Evolutionary conservation across 2,888 invertebrate genomes (phyloP), one percentile per base, ranked within the genome.

Genomic region (Idaea dimidiata): DNA sequence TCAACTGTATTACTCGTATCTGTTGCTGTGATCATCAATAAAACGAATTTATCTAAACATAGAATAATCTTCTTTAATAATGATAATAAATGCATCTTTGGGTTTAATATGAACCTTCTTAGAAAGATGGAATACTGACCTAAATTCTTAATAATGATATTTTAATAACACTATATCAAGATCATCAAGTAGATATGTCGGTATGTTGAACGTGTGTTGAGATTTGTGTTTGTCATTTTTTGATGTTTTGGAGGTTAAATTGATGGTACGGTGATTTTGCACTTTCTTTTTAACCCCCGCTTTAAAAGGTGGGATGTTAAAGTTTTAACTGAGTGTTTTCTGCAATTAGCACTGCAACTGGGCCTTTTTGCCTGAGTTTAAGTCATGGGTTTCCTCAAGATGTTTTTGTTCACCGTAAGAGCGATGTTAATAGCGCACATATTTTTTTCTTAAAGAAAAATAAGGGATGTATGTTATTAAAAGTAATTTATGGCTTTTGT

Each of bases 31-130:
- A 10, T 14, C 17, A 54, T 58, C 54, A 58, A 58, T 54, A 56
- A 43, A 53, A 16, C 17, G 54, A 32, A 53, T 8, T 18, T 14
- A 57, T 16, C 57, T 58, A 63, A 17, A 53, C 60, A 56, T 57
- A 59, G 16, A 33, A 31, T 43, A 43, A 43, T 14, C 43, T 43
- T 43, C 14, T 43, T 43, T 1, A 10, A 43, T 43, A 43, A 43
- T 14, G 8, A 43, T 14, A 43, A 8, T 14, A 43, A 43, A 7
- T 24, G 24, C 24, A 24, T 24, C 24, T 24, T 24, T 24, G 24
- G 43, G 43, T 10, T 43, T 43, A 43, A 43, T 43, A 43, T 43
- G 10, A 8, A 43, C 7, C 6, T 43, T 43, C 43, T 43, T 43
- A 43, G 43, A 43, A 43, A 43, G 43, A 43, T 43, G 43, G 3